These are phyloP conservation scores for Hedya salicella DNA, from an alignment of 2,888 invertebrate genomes.

Conservation along the genomic window DNA sequence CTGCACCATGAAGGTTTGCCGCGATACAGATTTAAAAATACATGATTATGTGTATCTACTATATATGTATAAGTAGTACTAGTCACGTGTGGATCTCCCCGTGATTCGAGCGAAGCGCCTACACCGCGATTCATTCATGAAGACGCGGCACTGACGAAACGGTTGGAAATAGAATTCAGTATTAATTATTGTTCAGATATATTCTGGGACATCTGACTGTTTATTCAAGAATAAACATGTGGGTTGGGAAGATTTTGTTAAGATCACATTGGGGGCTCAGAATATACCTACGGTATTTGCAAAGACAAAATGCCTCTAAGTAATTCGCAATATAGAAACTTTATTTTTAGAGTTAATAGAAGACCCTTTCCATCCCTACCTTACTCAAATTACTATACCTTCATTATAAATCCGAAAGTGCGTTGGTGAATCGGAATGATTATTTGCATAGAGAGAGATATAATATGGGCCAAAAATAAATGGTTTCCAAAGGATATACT, in stretches of 20 bases:
- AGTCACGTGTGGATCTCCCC: slow-evolving; percentile 31
- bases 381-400: too few relatives aligned
- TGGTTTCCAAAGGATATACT: too few relatives aligned
- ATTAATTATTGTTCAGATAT: slow-evolving; percentile 31
- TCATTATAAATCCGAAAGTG: too few relatives aligned
- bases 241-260: not conserved
- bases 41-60: not conserved
- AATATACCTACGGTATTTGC: not conserved
- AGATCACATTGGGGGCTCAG: not conserved
- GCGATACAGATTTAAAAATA: too few relatives aligned
- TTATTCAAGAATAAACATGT: not conserved
- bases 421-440: too few relatives aligned
- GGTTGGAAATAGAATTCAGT: slow-evolving; percentile 33
- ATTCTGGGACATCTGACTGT: slow-evolving; percentile 11
- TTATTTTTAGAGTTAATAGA: too few relatives aligned
- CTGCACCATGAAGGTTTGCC: too few relatives aligned
- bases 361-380: too few relatives aligned
- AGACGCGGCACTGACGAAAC: slow-evolving; percentile 33
- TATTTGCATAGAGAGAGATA: too few relatives aligned
- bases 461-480: too few relatives aligned
- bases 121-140: slow-evolving; percentile 33
- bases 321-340: too few relatives aligned
- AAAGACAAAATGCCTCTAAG: not conserved
- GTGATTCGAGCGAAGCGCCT: slow-evolving; percentile 24
- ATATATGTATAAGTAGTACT: not conserved